Base-by-base conservation (phyloP, 2,888 invertebrate species). In the Slavum lentiscoides region DNA sequence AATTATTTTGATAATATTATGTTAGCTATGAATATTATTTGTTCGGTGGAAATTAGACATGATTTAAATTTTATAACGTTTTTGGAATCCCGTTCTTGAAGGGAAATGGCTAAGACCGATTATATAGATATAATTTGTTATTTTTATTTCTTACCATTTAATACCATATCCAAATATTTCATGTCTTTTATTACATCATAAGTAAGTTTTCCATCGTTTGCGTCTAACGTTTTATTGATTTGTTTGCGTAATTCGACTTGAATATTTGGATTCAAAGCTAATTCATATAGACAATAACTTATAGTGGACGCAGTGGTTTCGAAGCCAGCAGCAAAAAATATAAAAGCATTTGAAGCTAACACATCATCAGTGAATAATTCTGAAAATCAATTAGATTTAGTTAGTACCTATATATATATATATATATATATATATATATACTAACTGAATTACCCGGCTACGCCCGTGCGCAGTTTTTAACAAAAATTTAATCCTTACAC, bases 291-390 rank as follows among this genome's bases (percentile, higher is more conserved):
- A 0, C 88, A 86, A 82, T 89, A 90, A 82, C 89, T 88, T 6
- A 91, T 88, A 0, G 90, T 88, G 0, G 90, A 88, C 0, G 91
- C 90, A 0, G 90, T 90, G 0, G 91, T 90, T 85, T 91, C 91
- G 83, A 91, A 90, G 0, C 92, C 92, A 19, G 90, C 90, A 13
- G 89, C 86, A 86, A 90, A 89, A 84, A 90, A 90, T 23, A 90
- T 84, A 85, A 90, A 88, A 0, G 89, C 87, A 81, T 90, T 89
- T 0, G 90, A 89, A 0, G 88, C 88, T 53, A 90, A 86, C 68
- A 89, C 88, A 19, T 86, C 87, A 84, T 89, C 87, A 2, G 88
- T 86, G 76, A 89, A 88, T 1, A 61, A 13, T 37, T 53, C 58
- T 81, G 85, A 86, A 86, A 83, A 66, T 21, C 39, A 15, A 39